Evolutionary conservation across 2,113 vertebrate species (phyloP), one percentile per base, ranked within the genome.

Genomic region (Pangasianodon hypophthalmus): DNA sequence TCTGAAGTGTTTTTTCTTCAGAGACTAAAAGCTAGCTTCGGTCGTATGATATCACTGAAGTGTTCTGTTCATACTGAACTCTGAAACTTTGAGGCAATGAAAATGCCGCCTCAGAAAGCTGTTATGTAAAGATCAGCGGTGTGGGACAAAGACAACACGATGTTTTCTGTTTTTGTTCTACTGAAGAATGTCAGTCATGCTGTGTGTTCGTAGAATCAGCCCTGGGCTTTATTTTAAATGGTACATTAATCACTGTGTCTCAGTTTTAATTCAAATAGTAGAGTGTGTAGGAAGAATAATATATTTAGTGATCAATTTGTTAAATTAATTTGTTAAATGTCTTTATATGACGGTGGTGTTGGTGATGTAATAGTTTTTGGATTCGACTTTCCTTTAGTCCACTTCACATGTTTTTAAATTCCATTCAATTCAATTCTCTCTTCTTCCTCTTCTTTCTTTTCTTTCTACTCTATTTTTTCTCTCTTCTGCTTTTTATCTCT

Each of bases 1-100:
- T 46, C 67, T 88, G 79, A 80, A 73, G 62, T 85, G 88, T 29
- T 75, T 87, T 48, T 84, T 9, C 32, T 50, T 87, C 37, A 86
- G 41, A 87, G 37, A 32, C 86, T 48, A 56, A 79, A 80, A 79
- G 71, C 73, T n/a, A 14, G 21, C 24, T 37, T 79, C 14, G 37
- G 9, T 58, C 54, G 6, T 29, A 16, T 77, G 73, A 60, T 48
- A 56, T 60, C 71, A 6, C 86, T 56, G 32, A 87, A 41, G 71
- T 75, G 69, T 77, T 37, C 52, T 18, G 50, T 18, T 58, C 69
- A 10, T 29, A 8, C 18, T 69, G 86, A 87, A 56, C 73, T 79
- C 37, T n/a, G 54, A 60, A 46, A 60, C 71, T 21, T 48, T 8
- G 37, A 48, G 41, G 44, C 41, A 44, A 21, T 60, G 71, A 58